Evolutionary conservation across 2,113 vertebrate genomes (phyloP).

Genomic region (Pangasianodon gigas): DNA sequence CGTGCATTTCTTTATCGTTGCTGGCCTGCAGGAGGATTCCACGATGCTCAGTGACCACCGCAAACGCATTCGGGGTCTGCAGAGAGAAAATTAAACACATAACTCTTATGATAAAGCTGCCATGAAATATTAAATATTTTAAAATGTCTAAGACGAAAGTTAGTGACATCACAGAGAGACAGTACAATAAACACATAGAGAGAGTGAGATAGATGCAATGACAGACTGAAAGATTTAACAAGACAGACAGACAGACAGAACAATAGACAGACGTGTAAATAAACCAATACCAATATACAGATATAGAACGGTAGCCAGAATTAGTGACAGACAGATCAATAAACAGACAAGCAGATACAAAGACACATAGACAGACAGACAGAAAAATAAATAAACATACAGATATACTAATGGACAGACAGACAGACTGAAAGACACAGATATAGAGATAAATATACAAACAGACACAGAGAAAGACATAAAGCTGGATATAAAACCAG

Average conservation of each 20-base stretch:
- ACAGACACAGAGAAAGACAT: background rate
- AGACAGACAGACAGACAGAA: background rate
- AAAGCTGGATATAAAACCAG: too few relatives aligned
- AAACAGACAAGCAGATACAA: background rate
- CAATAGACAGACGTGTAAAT: background rate
- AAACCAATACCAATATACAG: background rate
- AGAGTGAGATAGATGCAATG: background rate
- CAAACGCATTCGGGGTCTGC: slow-evolving; percentile 93
- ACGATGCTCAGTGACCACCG: slow-evolving; percentile 94
- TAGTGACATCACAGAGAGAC: background rate
- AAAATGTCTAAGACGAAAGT: too few relatives aligned
- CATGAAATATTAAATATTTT: background rate
- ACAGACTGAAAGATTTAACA: too few relatives aligned
- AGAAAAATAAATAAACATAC: background rate
- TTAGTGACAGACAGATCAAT: background rate
- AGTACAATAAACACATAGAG: background rate
- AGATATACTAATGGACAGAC: too few relatives aligned
- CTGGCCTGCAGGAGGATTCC: slow-evolving; percentile 92
- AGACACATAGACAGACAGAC: background rate
- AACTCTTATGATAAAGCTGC: background rate
- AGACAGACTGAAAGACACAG: too few relatives aligned
- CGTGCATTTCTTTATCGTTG: slow-evolving; percentile 98
- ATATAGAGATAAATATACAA: background rate
- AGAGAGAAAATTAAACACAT: background rate
- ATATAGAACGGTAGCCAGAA: background rate